phyloP scores from a whole-genome alignment of 2,113 vertebrate genomes.

The Stictonetta naevosa region DNA sequence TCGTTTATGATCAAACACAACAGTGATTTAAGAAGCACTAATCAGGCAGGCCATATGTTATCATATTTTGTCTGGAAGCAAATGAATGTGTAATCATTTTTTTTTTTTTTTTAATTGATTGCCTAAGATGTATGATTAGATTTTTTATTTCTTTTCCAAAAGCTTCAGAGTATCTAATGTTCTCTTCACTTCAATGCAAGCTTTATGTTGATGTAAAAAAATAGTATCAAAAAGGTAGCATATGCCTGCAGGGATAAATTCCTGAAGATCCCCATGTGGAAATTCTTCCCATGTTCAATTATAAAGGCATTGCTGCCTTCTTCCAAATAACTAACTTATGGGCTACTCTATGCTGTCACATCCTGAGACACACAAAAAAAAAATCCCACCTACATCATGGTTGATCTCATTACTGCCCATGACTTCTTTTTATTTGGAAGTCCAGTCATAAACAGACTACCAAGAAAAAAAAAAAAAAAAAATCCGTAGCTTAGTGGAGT shows the following conservation, averaged over 20 bases:
- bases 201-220: not conserved
- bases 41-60: not conserved
- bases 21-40: not conserved
- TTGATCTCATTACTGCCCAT: not conserved
- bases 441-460: not conserved
- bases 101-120: not conserved
- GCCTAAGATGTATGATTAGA: not conserved
- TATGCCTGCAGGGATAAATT: not conserved
- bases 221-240: not conserved
- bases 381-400: rapidly evolving
- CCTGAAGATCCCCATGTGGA: not conserved
- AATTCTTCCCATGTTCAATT: not conserved
- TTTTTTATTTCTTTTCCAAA: rapidly evolving
- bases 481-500: not conserved
- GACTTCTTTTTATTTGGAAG: not conserved
- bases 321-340: not conserved
- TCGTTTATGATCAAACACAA: not conserved
- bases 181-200: not conserved
- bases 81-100: not conserved
- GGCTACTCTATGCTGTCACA: not conserved
- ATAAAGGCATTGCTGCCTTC: not conserved
- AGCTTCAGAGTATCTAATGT: not conserved
- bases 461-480: not conserved
- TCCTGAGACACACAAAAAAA: not conserved
- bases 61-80: not conserved